Evolutionary conservation across 2,113 vertebrate genomes (phyloP), one percentile per base, ranked within the genome.

Genomic region (Pao palembangensis): DNA sequence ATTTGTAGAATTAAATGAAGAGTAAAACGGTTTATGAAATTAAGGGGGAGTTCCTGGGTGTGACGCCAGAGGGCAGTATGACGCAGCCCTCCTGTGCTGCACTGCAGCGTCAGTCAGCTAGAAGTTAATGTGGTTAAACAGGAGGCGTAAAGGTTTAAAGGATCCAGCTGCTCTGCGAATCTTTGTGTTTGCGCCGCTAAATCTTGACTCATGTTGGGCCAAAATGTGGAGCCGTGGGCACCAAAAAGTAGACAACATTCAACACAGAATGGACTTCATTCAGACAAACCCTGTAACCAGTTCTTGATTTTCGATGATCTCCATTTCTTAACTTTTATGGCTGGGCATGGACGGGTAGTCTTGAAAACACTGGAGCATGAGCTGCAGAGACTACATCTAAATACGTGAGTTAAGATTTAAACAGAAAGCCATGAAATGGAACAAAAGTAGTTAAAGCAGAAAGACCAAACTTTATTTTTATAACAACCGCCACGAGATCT

Each of bases 391-490:
- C 84, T 80, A 85, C 83, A 86, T 84, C 80, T 82, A 78, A 55
- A 78, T 66, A 64, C 54, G 79, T 81, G n/a, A n/a, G 73, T 82
- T 81, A 84, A 71, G 50, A 58, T 73, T 77, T 46, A 56, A 69
- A 65, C 58, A 31, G 78, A 79, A 85, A 83, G 84, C 82, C 84
- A 81, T 84, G 74, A 74, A 75, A 71, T 69, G 70, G 78, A 75
- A 71, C 52, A 72, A 80, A 78, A 73, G 38, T 21, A 51, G 71
- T 61, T 42, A 20, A 71, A 53, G 46, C 48, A 51, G 54, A 76
- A 71, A 83, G 83, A 86, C 83, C 87, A 83, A 86, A 76, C 65
- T 87, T 75, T 88, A 85, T 89, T 88, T 88, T 88, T 86, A 42
- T 79, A 87, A 72, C 25, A 49, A 57, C 47, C 23, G 47, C 8